Evolutionary conservation across 2,113 vertebrate genomes (phyloP).

Genomic region (Vombatus ursinus): DNA sequence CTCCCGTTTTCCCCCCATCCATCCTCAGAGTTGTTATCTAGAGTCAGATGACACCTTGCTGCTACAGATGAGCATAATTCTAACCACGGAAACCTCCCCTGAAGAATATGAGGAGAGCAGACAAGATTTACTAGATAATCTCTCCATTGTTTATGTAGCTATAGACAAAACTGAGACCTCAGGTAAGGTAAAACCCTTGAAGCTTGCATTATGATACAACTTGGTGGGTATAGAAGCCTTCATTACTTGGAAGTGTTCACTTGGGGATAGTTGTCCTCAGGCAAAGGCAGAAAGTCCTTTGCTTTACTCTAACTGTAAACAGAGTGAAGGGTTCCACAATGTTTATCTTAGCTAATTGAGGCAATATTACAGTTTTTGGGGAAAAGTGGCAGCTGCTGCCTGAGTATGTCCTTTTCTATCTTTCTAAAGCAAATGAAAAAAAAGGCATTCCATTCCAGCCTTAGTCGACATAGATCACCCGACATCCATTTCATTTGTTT

Average conservation of each 20-base stretch:
- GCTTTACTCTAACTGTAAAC: background rate
- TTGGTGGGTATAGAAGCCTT: background rate
- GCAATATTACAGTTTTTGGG: background rate
- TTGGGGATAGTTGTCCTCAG: background rate
- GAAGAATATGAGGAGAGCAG: constrained; percentile 93
- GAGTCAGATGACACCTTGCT: constrained; percentile 86
- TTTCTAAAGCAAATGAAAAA: background rate
- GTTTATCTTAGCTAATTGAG: background rate
- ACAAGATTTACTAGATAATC: constrained; percentile 95
- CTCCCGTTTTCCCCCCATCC: background rate
- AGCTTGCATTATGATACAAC: constrained; percentile 25
- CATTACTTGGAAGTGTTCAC: background rate
- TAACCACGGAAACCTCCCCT: constrained; percentile 86
- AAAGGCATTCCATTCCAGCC: background rate
- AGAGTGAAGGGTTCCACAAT: background rate
- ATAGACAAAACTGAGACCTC: constrained; percentile 81
- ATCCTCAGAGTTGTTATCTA: constrained; percentile 90
- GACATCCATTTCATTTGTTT: background rate
- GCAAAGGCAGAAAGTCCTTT: background rate
- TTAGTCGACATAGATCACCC: background rate
- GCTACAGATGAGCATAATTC: constrained; percentile 93
- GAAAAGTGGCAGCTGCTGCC: background rate
- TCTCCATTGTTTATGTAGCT: constrained; percentile 92
- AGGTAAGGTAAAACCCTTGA: constrained; percentile 76
- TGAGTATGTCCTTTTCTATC: background rate